Conservation (phyloP, 1,140 invertebrate genomes). For the Pomacea maculata region DNA sequence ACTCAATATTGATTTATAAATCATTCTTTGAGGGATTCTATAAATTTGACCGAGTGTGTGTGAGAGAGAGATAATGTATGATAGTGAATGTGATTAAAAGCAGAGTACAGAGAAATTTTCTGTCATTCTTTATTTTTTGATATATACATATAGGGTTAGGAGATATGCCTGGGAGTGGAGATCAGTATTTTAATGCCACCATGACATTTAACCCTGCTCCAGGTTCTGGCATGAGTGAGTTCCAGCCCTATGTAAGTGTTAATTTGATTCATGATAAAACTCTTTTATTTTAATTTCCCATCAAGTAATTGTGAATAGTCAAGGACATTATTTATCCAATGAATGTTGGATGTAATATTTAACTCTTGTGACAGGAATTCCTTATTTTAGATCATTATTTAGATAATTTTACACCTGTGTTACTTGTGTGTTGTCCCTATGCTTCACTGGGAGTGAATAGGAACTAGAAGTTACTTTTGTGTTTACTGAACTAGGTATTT, state of each 20-base stretch:
- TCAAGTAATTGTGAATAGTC: neutral
- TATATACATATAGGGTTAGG: slow-evolving; percentile 23
- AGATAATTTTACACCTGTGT: too few species aligned
- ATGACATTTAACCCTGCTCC: slow-evolving; percentile 43
- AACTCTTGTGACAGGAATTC: too few species aligned
- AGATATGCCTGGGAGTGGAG: slow-evolving; percentile 54
- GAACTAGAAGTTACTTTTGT: too few species aligned
- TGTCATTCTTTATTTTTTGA: too few species aligned
- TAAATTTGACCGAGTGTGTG: neutral
- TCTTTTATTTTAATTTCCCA: too few species aligned
- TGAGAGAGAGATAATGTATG: slow-evolving; percentile 6
- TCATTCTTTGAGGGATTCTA: too few species aligned
- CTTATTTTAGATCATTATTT: too few species aligned
- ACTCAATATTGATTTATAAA: too few species aligned
- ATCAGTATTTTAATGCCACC: slow-evolving; percentile 62
- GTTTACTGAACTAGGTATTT: too few species aligned
- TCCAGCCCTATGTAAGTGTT: slow-evolving; percentile 33
- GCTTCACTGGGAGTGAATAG: too few species aligned
- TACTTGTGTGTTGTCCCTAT: too few species aligned
- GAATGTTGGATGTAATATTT: too few species aligned
- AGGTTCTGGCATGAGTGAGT: slow-evolving; percentile 29
- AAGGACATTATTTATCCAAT: neutral
- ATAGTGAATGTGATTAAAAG: slow-evolving; percentile 8
- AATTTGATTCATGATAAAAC: neutral
- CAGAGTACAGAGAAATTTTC: slow-evolving; percentile 6